Percentiles rank a stretch among this genome's conserved stretches.
Conservation (phyloP, 2,797 vertebrate species). For the Enteromius fasciolatus region DNA sequence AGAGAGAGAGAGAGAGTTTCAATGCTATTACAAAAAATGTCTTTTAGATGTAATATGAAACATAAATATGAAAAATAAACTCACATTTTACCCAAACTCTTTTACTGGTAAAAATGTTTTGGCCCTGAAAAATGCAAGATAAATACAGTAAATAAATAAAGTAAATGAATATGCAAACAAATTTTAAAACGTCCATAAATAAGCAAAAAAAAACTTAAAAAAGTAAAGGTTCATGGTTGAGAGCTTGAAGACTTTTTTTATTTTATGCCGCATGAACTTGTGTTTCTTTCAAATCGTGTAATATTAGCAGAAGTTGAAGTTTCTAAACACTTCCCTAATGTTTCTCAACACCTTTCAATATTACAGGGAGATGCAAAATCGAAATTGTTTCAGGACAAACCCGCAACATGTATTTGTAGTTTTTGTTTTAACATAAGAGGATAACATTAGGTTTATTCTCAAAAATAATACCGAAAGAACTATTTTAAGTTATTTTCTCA, state of each 20-base stretch:
- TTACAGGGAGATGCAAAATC: not conserved
- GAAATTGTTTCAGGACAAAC: not conserved
- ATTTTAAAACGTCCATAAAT: not conserved
- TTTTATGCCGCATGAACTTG: not conserved
- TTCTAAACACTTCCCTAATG: constrained; percentile 33
- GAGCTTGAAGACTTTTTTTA: not conserved
- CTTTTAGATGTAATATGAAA: not conserved
- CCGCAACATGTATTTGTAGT: not conserved
- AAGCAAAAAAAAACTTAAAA: not conserved
- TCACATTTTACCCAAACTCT: not conserved
- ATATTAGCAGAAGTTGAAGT: constrained; percentile 39
- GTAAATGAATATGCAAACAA: not conserved
- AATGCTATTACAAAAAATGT: not conserved
- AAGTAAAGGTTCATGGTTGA: not conserved
- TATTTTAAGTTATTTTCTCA: not conserved
- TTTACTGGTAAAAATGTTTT: not conserved
- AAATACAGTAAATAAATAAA: not conserved
- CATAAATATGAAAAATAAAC: constrained; percentile 1
- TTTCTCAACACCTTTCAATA: not conserved
- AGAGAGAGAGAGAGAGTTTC: too few relatives aligned
- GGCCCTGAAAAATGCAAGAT: not conserved
- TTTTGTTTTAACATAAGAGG: not conserved
- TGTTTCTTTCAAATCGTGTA: not conserved
- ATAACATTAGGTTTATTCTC: not conserved
- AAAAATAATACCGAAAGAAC: not conserved